Base-by-base conservation (phyloP, 2,113 vertebrate species). In the Ammodytes marinus region DNA sequence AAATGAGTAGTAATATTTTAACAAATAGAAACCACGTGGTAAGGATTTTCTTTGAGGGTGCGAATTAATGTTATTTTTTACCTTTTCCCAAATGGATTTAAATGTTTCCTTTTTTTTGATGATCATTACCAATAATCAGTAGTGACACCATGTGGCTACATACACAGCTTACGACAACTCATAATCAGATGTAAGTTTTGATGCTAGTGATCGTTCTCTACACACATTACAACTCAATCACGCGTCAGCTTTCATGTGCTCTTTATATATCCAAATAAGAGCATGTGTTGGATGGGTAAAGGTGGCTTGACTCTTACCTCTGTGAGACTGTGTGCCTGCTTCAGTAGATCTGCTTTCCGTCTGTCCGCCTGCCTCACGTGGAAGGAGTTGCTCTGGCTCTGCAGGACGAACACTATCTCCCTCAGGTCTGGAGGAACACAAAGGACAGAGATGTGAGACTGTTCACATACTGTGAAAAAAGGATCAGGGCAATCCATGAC, bases 351-450 rank as follows among this genome's bases (percentile, higher is more conserved):
- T 59, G 86, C 90, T 91, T 93, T 96, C 79, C 94, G 93, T 58
- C 95, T 94, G 74, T 97, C 95, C 7, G 97, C 97, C 94, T 92
- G 96, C 84, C 92, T 95, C 79, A 91, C 95, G 84, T 99, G 98
- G 94, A 97, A 97, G 84, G 96, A 95, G 93, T 98, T 97, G 86
- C 96, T 96, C 87, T 99, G 98, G 92, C 98, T 99, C 94, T 98
- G 98, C 94, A 99, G 97, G 91, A 99, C 86, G 93, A 99, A 98
- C 54, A 98, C 95, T 85, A 98, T 95, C 93, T 95, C 96, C 92
- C 93, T 95, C 89, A 98, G 90, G 86, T 97, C 98, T 99, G 85
- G 58, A 67, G 53, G 42, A 79, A 84, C 68, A 92, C 75, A 92
- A 89, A 83, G 66, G 74, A 73, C 54, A 68, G 5, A 90, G 43